Percentiles rank a stretch among this genome's conserved stretches.
phyloP scores from a whole-genome alignment of 1,140 invertebrate species.

The Sitobion miscanthi region DNA sequence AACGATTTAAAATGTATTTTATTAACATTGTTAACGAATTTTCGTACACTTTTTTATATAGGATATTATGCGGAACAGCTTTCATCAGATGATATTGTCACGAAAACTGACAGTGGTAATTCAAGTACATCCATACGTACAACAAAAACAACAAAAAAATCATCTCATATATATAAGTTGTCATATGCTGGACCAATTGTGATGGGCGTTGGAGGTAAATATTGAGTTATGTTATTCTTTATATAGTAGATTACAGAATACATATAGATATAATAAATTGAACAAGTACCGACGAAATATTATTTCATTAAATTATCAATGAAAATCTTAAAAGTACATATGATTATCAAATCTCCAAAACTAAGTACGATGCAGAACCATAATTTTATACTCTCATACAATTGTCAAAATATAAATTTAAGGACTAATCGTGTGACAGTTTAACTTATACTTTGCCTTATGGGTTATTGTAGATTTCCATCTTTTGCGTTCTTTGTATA shows the following conservation, averaged over 20 bases:
- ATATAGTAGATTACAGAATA: not conserved
- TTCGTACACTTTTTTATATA: constrained; percentile 61
- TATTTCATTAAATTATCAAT: not conserved
- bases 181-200: constrained; percentile 91
- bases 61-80: constrained; percentile 84
- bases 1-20: not conserved
- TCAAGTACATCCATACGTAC: constrained; percentile 63
- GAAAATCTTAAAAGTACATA: not conserved
- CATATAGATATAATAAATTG: not conserved
- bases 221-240: not conserved
- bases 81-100: constrained; percentile 71
- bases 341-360: too few relatives aligned
- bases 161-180: constrained; percentile 85
- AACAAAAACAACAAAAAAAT: constrained; percentile 78
- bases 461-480: not conserved
- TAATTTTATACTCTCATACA: not conserved
- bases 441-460: not conserved
- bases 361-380: too few relatives aligned
- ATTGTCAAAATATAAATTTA: not conserved
- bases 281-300: not conserved
- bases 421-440: not conserved
- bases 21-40: not conserved
- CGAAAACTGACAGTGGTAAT: constrained; percentile 39
- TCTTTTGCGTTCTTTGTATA: too few relatives aligned
- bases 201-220: constrained; percentile 87